Evolutionary conservation across 2,113 vertebrate species (phyloP).

Genomic region (Syrrhaptes paradoxus): DNA sequence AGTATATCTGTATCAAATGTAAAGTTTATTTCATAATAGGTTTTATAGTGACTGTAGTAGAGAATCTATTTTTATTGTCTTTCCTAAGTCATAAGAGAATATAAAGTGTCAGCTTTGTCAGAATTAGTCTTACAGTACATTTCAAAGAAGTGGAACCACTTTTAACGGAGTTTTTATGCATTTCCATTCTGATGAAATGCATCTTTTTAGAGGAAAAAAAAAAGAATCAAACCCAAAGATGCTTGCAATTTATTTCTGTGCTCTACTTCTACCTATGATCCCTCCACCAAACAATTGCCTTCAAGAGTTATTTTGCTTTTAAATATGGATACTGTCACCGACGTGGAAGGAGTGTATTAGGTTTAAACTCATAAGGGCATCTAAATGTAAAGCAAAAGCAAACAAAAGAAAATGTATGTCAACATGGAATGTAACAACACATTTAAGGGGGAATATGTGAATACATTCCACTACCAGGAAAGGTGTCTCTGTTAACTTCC

Average conservation of each 20-base stretch:
- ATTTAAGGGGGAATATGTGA: not conserved
- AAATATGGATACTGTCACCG: not conserved
- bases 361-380: not conserved
- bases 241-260: not conserved
- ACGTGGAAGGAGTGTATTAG: not conserved
- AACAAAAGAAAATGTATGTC: constrained; percentile 3
- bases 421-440: not conserved
- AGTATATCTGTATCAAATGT: not conserved
- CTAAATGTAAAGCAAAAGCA: not conserved
- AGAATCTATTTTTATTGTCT: constrained; percentile 44
- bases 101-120: constrained; percentile 1
- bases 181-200: not conserved
- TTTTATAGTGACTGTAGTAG: constrained; percentile 15
- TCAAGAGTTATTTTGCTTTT: not conserved
- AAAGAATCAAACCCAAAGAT: not conserved
- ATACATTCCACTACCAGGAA: not conserved
- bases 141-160: constrained; percentile 3
- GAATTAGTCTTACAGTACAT: constrained; percentile 7
- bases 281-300: not conserved
- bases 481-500: not conserved
- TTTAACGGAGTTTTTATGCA: constrained; percentile 20
- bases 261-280: not conserved
- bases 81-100: not conserved
- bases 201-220: not conserved
- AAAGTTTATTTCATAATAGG: not conserved